Conservation (phyloP, 2,797 vertebrate genomes). For the Typhlichthys subterraneus region DNA sequence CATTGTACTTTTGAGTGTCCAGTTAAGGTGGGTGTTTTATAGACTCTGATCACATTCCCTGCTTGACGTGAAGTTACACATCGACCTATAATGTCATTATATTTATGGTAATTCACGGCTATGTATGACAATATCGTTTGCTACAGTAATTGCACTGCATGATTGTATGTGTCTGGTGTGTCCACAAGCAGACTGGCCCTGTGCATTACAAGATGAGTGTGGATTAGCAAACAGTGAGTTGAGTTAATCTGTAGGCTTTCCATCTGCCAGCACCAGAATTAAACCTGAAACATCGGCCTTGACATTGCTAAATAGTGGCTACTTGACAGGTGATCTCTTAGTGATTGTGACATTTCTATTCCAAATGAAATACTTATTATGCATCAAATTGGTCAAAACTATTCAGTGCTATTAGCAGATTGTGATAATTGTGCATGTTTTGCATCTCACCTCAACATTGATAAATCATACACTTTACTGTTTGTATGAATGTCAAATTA, state of each 20-base stretch:
- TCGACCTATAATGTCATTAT: not conserved
- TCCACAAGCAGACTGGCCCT: constrained; percentile 59
- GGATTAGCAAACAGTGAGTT: constrained; percentile 79
- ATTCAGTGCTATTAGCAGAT: not conserved
- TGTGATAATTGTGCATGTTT: not conserved
- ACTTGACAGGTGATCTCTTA: constrained; percentile 59
- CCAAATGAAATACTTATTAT: not conserved
- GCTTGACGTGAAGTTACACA: too few species aligned
- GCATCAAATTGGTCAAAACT: constrained; percentile 1
- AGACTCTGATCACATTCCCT: too few species aligned
- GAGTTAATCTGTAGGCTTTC: constrained; percentile 82
- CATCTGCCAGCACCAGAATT: constrained; percentile 79
- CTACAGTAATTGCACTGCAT: constrained; percentile 47
- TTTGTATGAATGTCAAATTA: constrained; percentile 3
- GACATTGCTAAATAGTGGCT: constrained; percentile 45
- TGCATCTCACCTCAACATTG: not conserved
- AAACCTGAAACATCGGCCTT: constrained; percentile 71
- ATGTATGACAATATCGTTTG: constrained; percentile 1
- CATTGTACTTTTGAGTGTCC: too few species aligned
- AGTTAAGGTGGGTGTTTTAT: too few species aligned
- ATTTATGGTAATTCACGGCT: not conserved
- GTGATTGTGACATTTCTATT: not conserved
- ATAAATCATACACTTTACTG: not conserved
- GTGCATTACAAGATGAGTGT: constrained; percentile 78
- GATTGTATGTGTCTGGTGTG: constrained; percentile 42